Evolutionary conservation across 2,888 invertebrate species (phyloP), one percentile per base, ranked within the genome.

Genomic region (Antheraea yamamai): DNA sequence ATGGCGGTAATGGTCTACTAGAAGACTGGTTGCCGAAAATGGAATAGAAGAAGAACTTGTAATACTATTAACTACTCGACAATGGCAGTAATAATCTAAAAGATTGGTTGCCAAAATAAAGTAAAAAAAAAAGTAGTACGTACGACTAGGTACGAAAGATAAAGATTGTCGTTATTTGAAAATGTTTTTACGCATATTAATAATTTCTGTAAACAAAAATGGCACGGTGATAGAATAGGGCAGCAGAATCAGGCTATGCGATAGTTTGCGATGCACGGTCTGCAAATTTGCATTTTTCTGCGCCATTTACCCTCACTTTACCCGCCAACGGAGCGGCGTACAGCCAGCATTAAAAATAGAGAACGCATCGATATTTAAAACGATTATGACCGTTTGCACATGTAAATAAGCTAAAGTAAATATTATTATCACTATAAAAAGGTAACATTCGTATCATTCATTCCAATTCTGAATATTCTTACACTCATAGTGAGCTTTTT

Each of bases 241-340:
- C 81, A 55, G n/a, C 26, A 20, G 47, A 74, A 39, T 47, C 12
- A 47, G 47, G 20, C 71, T 68, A 71, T 55, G 70, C n/a, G 80
- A 83, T 84, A 84, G 86, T 87, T 87, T 83, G 84, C 80, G 84
- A 81, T 79, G 84, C 81, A 81, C 82, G 85, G 82, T 84, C 80
- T 80, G 88, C 87, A 88, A 89, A 91, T 91, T 91, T 91, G 87
- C 89, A 91, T 91, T 90, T 91, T 91, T 90, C 89, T 87, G 86
- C 84, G 82, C 88, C 88, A 89, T 90, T 91, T 84, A 81, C 39
- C 61, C 83, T 81, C 78, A 77, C 79, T 74, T 77, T 81, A 77
- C 76, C 78, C 72, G 64, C 10, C 26, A 76, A 64, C 55, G 55
- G 20, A 35, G 20, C 64, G 68, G 39, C 30, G 68, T 70, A 70